phyloP scores from a whole-genome alignment of 2,797 vertebrate species.

The Malurus leucopterus region DNA sequence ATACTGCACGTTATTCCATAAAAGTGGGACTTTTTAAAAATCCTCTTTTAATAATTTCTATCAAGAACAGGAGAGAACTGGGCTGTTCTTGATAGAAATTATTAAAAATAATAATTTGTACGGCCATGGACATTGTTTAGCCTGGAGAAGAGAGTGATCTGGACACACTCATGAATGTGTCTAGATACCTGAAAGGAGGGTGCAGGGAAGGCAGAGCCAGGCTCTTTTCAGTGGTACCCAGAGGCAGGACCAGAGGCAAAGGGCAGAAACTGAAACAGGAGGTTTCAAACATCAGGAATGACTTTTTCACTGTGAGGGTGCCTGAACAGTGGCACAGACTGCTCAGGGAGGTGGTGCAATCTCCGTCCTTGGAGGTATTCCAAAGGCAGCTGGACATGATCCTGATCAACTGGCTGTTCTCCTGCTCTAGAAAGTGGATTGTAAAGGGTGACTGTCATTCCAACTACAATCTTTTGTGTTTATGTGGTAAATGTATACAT shows the following conservation, averaged over 20 bases:
- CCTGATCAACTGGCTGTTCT: not conserved
- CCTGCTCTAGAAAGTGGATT: not conserved
- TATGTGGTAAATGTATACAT: not conserved
- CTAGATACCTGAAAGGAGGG: not conserved
- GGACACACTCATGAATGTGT: too few relatives aligned
- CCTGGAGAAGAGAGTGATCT: not conserved
- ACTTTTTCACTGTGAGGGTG: not conserved
- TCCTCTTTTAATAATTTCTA: fast-evolving
- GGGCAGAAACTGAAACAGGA: not conserved
- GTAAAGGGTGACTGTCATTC: fast-evolving
- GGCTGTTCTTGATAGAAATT: too few relatives aligned
- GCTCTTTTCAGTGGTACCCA: not conserved
- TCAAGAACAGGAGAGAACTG: not conserved
- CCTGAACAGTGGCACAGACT: not conserved
- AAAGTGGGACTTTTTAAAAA: too few relatives aligned
- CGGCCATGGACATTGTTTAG: too few relatives aligned
- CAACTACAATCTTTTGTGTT: not conserved
- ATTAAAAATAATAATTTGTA: too few relatives aligned
- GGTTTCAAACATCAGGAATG: not conserved
- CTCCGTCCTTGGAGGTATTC: not conserved
- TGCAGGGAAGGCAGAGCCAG: not conserved
- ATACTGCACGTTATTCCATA: not conserved
- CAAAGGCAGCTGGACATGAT: not conserved
- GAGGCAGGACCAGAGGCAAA: not conserved
- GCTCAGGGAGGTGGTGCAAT: not conserved